Evolutionary conservation across 2,113 vertebrate species (phyloP).

Genomic region (Oreotragus oreotragus): DNA sequence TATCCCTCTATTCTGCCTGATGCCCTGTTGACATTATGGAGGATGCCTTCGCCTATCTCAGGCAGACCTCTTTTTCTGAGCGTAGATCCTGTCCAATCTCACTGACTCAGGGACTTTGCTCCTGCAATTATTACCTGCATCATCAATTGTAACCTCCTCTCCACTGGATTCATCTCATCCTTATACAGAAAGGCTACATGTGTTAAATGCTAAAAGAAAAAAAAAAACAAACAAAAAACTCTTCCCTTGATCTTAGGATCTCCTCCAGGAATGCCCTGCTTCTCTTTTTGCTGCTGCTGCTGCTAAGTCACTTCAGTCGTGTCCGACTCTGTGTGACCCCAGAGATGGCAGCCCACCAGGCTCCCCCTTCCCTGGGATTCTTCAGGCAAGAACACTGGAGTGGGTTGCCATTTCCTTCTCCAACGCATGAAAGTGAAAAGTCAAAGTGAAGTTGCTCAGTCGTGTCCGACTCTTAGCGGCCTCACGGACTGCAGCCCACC

Average conservation of each 20-base stretch:
- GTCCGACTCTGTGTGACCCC: too few relatives aligned
- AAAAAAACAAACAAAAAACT: background rate
- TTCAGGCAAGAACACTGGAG: too few relatives aligned
- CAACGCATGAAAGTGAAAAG: too few relatives aligned
- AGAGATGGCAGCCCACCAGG: too few relatives aligned
- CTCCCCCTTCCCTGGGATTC: accelerated
- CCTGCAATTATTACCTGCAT: background rate
- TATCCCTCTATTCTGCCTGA: background rate
- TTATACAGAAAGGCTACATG: background rate
- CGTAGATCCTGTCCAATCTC: background rate
- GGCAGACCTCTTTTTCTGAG: background rate
- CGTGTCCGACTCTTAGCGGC: too few relatives aligned
- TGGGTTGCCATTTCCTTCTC: too few relatives aligned
- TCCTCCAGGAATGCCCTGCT: background rate
- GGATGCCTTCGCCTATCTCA: background rate
- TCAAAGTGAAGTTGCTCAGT: too few relatives aligned
- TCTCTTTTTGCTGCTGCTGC: background rate
- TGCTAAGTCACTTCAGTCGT: too few relatives aligned
- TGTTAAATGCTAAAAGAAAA: background rate
- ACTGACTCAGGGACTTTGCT: background rate
- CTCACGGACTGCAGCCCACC: too few relatives aligned
- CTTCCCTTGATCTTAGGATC: background rate
- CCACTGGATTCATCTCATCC: background rate
- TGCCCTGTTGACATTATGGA: background rate
- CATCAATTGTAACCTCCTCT: background rate